These are phyloP conservation scores for Prionailurus viverrinus DNA, from an alignment of 2,113 vertebrate species.

Conservation along the genomic window DNA sequence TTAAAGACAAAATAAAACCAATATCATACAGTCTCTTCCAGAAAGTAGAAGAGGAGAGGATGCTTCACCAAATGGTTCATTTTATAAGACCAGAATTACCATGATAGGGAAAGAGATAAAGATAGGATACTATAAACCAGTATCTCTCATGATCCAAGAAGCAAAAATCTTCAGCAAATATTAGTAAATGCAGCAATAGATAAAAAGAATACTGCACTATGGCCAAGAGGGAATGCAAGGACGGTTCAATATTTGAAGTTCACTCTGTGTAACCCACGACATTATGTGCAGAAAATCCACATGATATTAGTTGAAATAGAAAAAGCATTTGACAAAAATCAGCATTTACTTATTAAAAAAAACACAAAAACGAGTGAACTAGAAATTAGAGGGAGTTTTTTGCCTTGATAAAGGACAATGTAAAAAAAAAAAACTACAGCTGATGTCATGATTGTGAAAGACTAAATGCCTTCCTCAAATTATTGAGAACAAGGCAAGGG, in stretches of 20 bases:
- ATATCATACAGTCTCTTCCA: constrained; percentile 32
- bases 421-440: not conserved
- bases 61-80: not conserved
- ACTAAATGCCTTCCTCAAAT: not conserved
- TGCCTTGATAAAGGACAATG: not conserved
- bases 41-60: constrained; percentile 18
- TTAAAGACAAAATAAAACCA: constrained; percentile 58
- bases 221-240: not conserved
- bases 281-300: not conserved
- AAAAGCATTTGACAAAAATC: constrained; percentile 23
- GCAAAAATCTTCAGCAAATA: constrained; percentile 20
- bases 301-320: not conserved
- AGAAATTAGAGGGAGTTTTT: not conserved
- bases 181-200: not conserved
- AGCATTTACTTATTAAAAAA: not conserved
- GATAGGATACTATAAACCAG: not conserved
- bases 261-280: not conserved
- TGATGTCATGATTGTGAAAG: not conserved
- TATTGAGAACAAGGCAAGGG: not conserved
- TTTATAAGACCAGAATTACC: not conserved
- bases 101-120: constrained; percentile 30
- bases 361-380: not conserved
- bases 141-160: not conserved
- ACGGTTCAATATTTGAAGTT: not conserved
- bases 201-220: not conserved